Evolutionary conservation across 2,797 vertebrate genomes (phyloP).

Genomic region (Agapornis canus): DNA sequence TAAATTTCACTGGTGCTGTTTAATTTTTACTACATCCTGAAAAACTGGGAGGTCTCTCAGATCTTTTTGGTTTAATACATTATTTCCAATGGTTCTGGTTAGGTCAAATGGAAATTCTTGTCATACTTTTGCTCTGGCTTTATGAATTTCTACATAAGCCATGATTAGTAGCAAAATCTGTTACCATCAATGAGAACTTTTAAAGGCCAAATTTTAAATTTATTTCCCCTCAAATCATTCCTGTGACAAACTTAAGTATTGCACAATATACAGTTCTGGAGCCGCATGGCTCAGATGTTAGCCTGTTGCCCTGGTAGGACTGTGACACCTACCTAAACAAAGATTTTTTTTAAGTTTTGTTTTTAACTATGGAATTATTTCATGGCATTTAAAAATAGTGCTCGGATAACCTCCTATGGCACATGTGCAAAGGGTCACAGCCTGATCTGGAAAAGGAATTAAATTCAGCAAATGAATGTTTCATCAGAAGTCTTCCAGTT

Average conservation of each 20-base stretch:
- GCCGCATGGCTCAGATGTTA: not conserved
- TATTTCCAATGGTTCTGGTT: not conserved
- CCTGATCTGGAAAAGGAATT: not conserved
- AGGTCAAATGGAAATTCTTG: not conserved
- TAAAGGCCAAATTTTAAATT: not conserved
- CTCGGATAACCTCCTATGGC: not conserved
- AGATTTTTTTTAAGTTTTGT: not conserved
- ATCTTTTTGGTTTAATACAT: not conserved
- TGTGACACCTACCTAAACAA: not conserved
- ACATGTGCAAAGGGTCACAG: not conserved
- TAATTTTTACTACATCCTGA: not conserved
- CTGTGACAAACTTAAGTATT: not conserved
- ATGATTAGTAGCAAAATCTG: not conserved
- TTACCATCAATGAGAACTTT: not conserved
- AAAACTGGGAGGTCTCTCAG: not conserved
- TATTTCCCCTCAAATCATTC: not conserved
- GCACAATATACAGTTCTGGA: not conserved
- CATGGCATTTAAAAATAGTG: rapidly evolving
- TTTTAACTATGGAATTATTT: not conserved
- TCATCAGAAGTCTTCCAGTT: not conserved
- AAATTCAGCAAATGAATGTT: not conserved
- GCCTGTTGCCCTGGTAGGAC: not conserved
- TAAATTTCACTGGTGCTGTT: not conserved
- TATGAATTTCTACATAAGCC: not conserved
- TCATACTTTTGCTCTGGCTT: not conserved